Evolutionary conservation across 1,140 invertebrate genomes (phyloP), one percentile per base, ranked within the genome.

Genomic region (Neodiprion lecontei): DNA sequence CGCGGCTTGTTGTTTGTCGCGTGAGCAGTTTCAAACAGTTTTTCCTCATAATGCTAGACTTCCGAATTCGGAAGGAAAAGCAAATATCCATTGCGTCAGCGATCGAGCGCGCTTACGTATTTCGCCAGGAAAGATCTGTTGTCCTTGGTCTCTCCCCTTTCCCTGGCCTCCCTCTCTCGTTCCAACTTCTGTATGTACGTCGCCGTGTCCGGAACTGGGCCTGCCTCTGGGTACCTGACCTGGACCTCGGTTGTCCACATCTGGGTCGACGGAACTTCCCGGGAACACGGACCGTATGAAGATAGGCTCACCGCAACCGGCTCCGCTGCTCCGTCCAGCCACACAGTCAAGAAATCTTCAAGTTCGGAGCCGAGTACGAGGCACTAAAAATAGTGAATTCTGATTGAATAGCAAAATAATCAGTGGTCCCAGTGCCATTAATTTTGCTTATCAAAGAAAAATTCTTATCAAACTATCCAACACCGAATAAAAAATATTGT

Each of bases 101-200:
- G 28, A 40, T 40, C 28, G 28, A 17, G 47, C 65, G 73, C 67
- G 92, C 95, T 95, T 93, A 98, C 96, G 91, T 99, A 99, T 98
- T 98, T 99, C 1, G 95, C 95, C 81, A 99, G 91, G 86, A 99
- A 98, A 69, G 96, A 97, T 82, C 96, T 90, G 85, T 97, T 98
- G 85, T 99, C 97, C 86, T 95, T 95, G 70, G 93, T 91, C 81
- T 97, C 96, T 48, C 96, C 97, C 78, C 95, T 94, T 84, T 97
- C 94, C 80, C 96, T 93, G 9, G 96, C 96, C 87, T 96, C 94
- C 79, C 94, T 92, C 88, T 99, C 97, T 74, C 94, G 88, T 86
- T 98, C 97, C 50, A 98, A 81, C 85, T 97, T 97, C 82, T 97
- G 95, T 80, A 98, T 96, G 81, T 97, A 98, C 14, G 93, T 93